Conservation (phyloP, 2,113 vertebrate genomes). For the Ptilorrhoa leucosticta region DNA sequence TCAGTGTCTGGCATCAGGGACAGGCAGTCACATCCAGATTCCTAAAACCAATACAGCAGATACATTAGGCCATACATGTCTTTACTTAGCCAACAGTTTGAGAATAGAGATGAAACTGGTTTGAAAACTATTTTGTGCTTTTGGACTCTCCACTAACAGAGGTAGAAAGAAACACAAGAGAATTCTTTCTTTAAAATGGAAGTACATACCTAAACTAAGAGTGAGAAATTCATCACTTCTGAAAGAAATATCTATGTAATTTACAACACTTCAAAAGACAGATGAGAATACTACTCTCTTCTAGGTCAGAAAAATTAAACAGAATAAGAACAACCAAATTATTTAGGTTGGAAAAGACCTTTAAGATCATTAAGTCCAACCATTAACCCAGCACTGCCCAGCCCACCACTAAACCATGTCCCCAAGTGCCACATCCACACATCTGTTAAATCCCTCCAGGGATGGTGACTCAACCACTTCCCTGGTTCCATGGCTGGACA, state of each 20-base stretch:
- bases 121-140: neutral
- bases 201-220: neutral
- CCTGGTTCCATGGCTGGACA: neutral
- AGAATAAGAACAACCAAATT: neutral
- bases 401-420: neutral
- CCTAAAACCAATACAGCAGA: neutral
- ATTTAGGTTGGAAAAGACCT: neutral
- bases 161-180: neutral
- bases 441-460: neutral
- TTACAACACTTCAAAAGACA: neutral
- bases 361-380: neutral
- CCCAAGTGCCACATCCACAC: neutral
- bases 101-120: neutral
- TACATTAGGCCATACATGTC: neutral
- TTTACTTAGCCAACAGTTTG: neutral
- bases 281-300: neutral
- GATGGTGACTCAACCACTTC: neutral
- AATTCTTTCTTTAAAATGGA: neutral
- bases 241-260: neutral
- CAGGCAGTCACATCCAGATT: neutral
- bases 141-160: neutral
- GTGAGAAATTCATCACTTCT: neutral
- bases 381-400: neutral
- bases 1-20: neutral
- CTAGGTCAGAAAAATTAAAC: neutral